Base-by-base conservation (phyloP, 2,888 invertebrate species). In the Microdon myrmicae region DNA sequence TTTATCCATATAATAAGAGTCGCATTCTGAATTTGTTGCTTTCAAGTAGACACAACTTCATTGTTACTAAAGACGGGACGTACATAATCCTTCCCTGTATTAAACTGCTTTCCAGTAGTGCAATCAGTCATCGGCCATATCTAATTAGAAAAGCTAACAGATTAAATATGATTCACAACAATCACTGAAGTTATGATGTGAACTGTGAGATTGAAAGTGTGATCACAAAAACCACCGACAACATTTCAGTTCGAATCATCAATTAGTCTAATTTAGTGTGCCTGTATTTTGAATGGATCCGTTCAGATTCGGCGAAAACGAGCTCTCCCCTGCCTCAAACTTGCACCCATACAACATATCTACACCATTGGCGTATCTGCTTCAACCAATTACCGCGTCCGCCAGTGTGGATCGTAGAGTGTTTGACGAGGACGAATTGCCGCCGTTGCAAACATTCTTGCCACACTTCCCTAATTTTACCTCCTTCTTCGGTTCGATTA, bases 341-440 rank as follows among this genome's bases (percentile, higher is more conserved):
- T 61, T 69, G 48, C 47, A 69, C 23, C 66, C 68, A 29, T 64
- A 68, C 12, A 68, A 68, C 39, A 67, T 68, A 44, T 64, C 58
- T 2, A 41, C 61, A 31, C 55, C 59, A 17, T 39, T 39, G 48
- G 61, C 55, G 9, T 49, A 53, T 31, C 31, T 47, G 17, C 29
- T 58, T 32, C 58, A 59, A 17, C 45, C 55, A 19, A 53, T 54
- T 23, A 41, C 55, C 10, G 45, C 58, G 19, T 37, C 54, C 23
- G 56, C 44, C 31, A 34, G 43, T 28, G 64, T 58, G 22, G 51
- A 58, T 28, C 51, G 32, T 31, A 51, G 51, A 32, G 29, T 47
- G 8, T 45, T 47, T 9, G 51, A 47, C 12, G 58, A 64, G 22
- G 64, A 64, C 12, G 58, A 64, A 34, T 43, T 64, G 20, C 43